phyloP scores from a whole-genome alignment of 2,113 vertebrate genomes.

The Coturnix japonica region DNA sequence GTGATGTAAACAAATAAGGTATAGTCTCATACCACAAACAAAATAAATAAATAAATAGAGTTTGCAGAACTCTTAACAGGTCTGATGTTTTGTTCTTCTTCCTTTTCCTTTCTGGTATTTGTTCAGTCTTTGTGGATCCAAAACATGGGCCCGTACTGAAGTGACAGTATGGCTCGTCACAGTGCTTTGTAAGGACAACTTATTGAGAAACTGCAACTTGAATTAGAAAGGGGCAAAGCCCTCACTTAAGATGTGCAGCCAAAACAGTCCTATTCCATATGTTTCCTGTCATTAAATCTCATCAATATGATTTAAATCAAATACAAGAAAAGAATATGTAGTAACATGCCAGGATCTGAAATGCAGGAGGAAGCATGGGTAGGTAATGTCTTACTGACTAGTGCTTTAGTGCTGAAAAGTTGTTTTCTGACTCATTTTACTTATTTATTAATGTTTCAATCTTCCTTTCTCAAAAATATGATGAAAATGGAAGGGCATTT shows the following conservation, averaged over 20 bases:
- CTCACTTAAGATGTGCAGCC: not conserved
- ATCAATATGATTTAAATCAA: not conserved
- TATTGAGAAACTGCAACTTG: not conserved
- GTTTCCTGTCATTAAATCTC: not conserved
- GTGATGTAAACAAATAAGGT: not conserved
- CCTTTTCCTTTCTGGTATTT: not conserved
- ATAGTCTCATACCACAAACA: not conserved
- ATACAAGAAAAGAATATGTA: not conserved
- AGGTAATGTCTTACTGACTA: not conserved
- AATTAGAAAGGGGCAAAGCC: not conserved
- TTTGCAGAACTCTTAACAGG: not conserved
- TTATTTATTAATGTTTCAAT: conserved; percentile 53
- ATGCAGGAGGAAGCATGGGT: not conserved
- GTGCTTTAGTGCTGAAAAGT: not conserved
- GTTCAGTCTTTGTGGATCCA: not conserved
- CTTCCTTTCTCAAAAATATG: conserved; percentile 21
- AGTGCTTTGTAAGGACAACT: not conserved
- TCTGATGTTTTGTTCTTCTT: not conserved
- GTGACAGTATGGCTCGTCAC: not conserved
- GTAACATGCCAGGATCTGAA: not conserved
- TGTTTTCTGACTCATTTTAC: not conserved
- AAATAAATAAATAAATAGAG: not conserved
- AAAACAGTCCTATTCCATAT: not conserved
- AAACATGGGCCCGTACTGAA: not conserved
- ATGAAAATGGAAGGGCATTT: conserved; percentile 1